These are phyloP conservation scores for Clarias magur DNA, from an alignment of 2,113 vertebrate species.

Conservation along the genomic window DNA sequence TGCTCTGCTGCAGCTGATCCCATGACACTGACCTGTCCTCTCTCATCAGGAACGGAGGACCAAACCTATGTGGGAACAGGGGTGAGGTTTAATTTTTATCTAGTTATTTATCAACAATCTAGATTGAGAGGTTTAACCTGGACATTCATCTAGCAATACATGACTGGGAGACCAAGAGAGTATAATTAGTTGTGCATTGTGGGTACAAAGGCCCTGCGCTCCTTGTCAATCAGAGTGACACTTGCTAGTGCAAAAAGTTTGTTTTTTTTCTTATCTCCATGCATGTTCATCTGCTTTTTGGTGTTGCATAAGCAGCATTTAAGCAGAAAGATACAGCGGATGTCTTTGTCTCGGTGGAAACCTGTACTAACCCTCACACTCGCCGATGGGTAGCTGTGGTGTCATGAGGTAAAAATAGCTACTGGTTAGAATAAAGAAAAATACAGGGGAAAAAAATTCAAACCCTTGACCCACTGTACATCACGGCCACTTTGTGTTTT, in stretches of 20 bases:
- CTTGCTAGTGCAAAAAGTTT: neutral
- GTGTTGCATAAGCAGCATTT: neutral
- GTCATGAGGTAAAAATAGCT: neutral
- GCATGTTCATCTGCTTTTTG: neutral
- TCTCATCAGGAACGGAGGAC: slow-evolving; percentile 85
- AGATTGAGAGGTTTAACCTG: neutral
- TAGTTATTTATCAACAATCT: neutral
- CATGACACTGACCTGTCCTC: slow-evolving; percentile 86
- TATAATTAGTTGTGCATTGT: neutral
- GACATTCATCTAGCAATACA: neutral
- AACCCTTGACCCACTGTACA: neutral
- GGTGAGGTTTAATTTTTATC: neutral
- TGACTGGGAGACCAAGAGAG: neutral
- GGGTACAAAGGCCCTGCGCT: neutral
- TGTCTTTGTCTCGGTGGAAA: neutral
- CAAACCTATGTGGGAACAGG: slow-evolving; percentile 77
- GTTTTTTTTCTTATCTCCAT: neutral
- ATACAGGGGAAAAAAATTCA: neutral
- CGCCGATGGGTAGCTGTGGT: neutral
- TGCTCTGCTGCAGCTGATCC: slow-evolving; percentile 86
- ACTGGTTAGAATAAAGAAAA: neutral
- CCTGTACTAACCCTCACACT: neutral
- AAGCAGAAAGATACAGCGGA: neutral
- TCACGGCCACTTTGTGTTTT: neutral
- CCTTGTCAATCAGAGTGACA: neutral